These are phyloP conservation scores for Hymenochirus boettgeri DNA, from an alignment of 2,113 vertebrate species.

Conservation along the genomic window DNA sequence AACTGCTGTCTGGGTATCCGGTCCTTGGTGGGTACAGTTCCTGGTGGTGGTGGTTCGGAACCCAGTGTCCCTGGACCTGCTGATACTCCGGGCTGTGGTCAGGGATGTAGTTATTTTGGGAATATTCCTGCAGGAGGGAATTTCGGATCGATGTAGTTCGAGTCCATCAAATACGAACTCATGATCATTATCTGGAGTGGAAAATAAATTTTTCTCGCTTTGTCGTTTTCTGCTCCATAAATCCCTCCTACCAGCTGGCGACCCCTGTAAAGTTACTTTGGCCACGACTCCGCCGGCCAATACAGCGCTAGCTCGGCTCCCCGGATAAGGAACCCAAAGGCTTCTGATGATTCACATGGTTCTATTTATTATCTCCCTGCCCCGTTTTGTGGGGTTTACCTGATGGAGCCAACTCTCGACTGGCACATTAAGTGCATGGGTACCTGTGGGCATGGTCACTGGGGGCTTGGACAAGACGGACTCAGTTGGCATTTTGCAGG, in stretches of 20 bases:
- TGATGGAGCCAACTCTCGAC: neutral
- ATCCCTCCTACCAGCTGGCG: slow-evolving; percentile 99
- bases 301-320: slow-evolving; percentile 84
- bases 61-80: slow-evolving; percentile 89
- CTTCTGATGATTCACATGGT: too few relatives aligned
- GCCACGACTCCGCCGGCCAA: slow-evolving; percentile 94
- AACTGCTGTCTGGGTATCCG: slow-evolving; percentile 90
- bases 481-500: slow-evolving; percentile 5
- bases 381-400: slow-evolving; percentile 22
- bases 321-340: slow-evolving; percentile 97
- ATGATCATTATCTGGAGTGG: slow-evolving; percentile 99
- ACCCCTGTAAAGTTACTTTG: slow-evolving; percentile 99
- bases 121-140: slow-evolving; percentile 99
- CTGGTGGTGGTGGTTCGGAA: slow-evolving; percentile 93
- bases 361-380: slow-evolving; percentile 68
- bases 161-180: slow-evolving; percentile 99
- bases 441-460: too few relatives aligned
- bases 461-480: too few relatives aligned
- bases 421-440: neutral
- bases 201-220: slow-evolving; percentile 99
- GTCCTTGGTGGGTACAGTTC: slow-evolving; percentile 92
- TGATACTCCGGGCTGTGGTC: slow-evolving; percentile 96
- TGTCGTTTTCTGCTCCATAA: slow-evolving; percentile 99
- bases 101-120: slow-evolving; percentile 99
- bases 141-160: slow-evolving; percentile 99